Base-by-base conservation (phyloP, 2,113 vertebrate genomes). In the Phalacrocorax pelagicus region DNA sequence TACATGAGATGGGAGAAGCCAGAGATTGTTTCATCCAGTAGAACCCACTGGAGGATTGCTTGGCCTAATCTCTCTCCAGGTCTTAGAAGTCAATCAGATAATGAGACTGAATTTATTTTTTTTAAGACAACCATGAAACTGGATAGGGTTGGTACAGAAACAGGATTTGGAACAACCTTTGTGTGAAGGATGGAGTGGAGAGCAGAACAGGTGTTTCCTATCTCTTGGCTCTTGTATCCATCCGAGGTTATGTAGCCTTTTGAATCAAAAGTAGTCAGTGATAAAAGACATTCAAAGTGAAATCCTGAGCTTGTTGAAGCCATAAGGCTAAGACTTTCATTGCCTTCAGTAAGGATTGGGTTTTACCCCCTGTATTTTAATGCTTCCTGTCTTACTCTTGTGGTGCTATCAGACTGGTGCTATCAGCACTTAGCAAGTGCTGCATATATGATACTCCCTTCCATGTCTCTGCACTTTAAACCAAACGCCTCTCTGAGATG, bases 401-500 rank as follows among this genome's bases (percentile, higher is more conserved):
- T 77, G 90, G 91, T 94, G 94, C 94, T 95, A 75, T 95, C 88
- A 84, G 73, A 61, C 36, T 7, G 88, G 91, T 66, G 69, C 57
- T 73, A 42, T 72, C 69, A 59, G 88, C 74, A 57, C 47, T 71
- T 30, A 11, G 61, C 27, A 65, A 86, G 95, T 95, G 87, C 96
- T 95, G 75, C 51, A 24, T 78, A 55, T 42, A 51, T 13, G 16
- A 70, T 42, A 10, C 42, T 62, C 42, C 72, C 81, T 86, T 59
- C 66, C 63, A 24, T 3, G 46, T 71, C 86, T 94, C 95, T 95
- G 94, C 96, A 96, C 97, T 95, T 97, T 95, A 96, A 95, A 93
- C 65, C 88, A 72, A 46, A 82, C 79, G 90, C 87, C 81, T 92
- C 91, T 91, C 89, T 73, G 86, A 54, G 67, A 75, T 49, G 49